Percentiles rank a stretch among this genome's conserved stretches.
Evolutionary conservation across 2,797 vertebrate genomes (phyloP).

Genomic region (Nasua narica): DNA sequence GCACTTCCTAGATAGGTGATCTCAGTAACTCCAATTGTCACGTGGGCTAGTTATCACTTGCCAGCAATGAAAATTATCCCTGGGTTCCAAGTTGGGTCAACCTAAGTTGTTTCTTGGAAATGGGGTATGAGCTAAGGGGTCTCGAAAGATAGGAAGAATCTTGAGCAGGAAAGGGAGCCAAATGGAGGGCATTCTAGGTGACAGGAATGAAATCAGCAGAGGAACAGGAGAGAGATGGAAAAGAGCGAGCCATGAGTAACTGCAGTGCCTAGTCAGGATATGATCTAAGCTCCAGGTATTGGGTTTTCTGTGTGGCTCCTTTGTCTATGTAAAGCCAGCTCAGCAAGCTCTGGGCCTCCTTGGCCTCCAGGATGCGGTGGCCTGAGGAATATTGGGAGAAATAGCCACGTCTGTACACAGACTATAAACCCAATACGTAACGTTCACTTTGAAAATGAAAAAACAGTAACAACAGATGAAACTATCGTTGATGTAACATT

Average conservation of each 20-base stretch:
- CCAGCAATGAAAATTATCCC: conserved; percentile 19
- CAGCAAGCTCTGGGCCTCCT: background rate
- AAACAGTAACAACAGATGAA: conserved; percentile 38
- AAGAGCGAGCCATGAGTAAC: conserved; percentile 10
- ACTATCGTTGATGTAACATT: conserved; percentile 4
- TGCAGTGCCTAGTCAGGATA: background rate
- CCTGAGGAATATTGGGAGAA: conserved; percentile 24
- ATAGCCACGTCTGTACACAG: background rate
- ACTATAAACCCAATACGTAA: conserved; percentile 6
- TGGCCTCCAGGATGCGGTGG: background rate
- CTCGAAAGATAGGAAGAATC: background rate
- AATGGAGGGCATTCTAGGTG: background rate
- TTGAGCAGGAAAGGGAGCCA: background rate
- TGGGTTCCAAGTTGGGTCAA: background rate
- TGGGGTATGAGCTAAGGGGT: background rate
- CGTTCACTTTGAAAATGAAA: conserved; percentile 26
- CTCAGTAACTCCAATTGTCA: background rate
- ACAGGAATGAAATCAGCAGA: conserved; percentile 27
- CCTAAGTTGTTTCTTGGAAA: conserved; percentile 16
- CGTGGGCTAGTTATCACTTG: background rate
- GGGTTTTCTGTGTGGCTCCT: conserved; percentile 36
- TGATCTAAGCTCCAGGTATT: background rate
- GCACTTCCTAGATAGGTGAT: background rate
- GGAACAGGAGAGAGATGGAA: background rate
- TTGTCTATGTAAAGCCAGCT: conserved; percentile 24